Base-by-base conservation (phyloP, 2,113 vertebrate species). In the Callipepla squamata region DNA sequence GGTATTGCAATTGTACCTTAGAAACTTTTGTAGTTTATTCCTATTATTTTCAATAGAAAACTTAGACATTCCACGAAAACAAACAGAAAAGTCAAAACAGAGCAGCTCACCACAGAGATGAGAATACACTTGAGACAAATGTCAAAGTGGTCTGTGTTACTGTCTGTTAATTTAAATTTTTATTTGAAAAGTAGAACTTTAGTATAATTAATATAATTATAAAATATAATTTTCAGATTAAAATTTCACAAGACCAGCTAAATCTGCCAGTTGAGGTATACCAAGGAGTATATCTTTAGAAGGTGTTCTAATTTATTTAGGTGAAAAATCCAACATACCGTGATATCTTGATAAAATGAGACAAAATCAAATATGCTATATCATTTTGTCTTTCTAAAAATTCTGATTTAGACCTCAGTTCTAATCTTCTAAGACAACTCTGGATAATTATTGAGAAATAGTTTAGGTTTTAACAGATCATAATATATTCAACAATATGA, bases 351-450 rank as follows among this genome's bases (percentile, higher is more conserved):
- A 62, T 17, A 76, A 85, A 85, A 85, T 45, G 11, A 28, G 9
- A 23, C 4, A 83, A 79, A 4, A 1, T 2, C 5, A 90, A 66
- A 83, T 45, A 26, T 0, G 1, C 1, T 59, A 53, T 11, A 2
- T 22, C 51, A 9, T 23, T 73, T 45, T 26, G 51, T 9, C 48
- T 84, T 69, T 62, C 17, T 32, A 57, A 57, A 80, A 69, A 11
- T 51, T 83, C 9, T 51, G 16, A 47, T 50, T 9, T 36, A 67
- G 26, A 45, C 44, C 20, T 69, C 17, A 81, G 26, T 1, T 2
- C 4, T 38, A 55, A 4, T 67, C 3, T 91, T 80, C 11, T 61
- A 73, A 61, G n/a, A 80, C 40, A 86, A 68, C 6, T 76, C 17
- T 9, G 76, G 79, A 47, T 5, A 72, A 70, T 5, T 13, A 68